A percentile compares a stretch with the other conserved stretches of the same genome.
phyloP scores from a whole-genome alignment of 2,113 vertebrate genomes.

The Cheirogaleus medius region DNA sequence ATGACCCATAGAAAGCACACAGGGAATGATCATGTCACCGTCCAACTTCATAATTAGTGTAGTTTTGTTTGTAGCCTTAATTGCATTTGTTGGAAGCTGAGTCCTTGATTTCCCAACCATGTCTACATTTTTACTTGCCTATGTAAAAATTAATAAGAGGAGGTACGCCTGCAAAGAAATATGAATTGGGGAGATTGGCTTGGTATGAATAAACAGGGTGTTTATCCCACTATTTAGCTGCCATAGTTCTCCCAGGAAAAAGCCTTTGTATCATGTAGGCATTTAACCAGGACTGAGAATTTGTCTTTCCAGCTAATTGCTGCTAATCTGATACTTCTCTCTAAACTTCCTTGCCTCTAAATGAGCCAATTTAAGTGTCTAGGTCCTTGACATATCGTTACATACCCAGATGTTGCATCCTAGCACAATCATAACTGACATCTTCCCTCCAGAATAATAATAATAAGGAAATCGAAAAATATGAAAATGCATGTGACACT shows the following conservation, averaged over 20 bases:
- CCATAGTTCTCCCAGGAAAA: neutral
- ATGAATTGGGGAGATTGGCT: neutral
- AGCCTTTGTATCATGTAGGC: neutral
- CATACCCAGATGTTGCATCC: neutral
- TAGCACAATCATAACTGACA: too few relatives aligned
- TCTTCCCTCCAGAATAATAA: neutral
- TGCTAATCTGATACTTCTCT: neutral
- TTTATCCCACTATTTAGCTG: neutral
- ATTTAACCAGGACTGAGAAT: neutral
- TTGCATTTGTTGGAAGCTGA: conserved; percentile 37
- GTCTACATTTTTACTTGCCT: conserved; percentile 31
- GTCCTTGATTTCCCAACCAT: conserved; percentile 26
- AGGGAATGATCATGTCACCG: neutral
- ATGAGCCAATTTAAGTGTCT: neutral
- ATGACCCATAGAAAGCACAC: conserved; percentile 45
- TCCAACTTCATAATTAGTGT: conserved; percentile 44
- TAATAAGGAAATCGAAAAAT: neutral
- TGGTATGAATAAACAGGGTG: neutral
- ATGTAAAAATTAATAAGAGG: conserved; percentile 17
- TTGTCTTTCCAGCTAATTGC: neutral
- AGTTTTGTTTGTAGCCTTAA: conserved; percentile 31
- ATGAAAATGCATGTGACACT: neutral
- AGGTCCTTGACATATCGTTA: neutral
- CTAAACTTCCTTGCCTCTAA: neutral
- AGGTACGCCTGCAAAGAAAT: neutral